phyloP scores from a whole-genome alignment of 2,888 invertebrate species.

The Cantharis rufa region DNA sequence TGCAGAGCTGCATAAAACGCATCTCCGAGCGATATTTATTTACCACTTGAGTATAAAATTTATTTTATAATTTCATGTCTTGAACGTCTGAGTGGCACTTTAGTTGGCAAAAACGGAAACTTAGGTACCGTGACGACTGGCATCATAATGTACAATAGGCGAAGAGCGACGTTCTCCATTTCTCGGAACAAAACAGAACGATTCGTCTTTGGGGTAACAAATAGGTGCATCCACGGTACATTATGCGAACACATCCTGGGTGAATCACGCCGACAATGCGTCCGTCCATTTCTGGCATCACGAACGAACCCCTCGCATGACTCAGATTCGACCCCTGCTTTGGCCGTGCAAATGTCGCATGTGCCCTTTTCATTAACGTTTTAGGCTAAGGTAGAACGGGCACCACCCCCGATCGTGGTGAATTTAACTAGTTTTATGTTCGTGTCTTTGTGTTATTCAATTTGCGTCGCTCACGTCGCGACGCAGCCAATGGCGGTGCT shows the following conservation, averaged over 20 bases:
- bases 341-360: constrained; percentile 38
- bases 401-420: constrained; percentile 23
- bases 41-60: neutral
- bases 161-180: constrained; percentile 33
- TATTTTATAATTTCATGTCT: neutral
- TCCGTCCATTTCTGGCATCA: constrained; percentile 47
- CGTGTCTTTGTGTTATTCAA: constrained; percentile 36
- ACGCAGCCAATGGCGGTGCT: constrained; percentile 46
- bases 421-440: constrained; percentile 13
- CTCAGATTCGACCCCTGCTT: constrained; percentile 32
- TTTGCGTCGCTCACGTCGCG: constrained; percentile 38
- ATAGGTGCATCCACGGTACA: constrained; percentile 52
- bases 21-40: neutral
- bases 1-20: neutral
- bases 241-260: constrained; percentile 52
- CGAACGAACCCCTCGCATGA: constrained; percentile 32
- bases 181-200: constrained; percentile 41
- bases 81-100: neutral
- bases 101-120: neutral
- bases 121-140: constrained; percentile 42
- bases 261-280: constrained; percentile 53
- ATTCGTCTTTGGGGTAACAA: constrained; percentile 43
- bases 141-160: constrained; percentile 37
- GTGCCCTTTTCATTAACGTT: constrained; percentile 31
- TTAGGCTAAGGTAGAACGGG: constrained; percentile 21